Conservation (phyloP, 2,797 vertebrate species). For the Lithobates pipiens region DNA sequence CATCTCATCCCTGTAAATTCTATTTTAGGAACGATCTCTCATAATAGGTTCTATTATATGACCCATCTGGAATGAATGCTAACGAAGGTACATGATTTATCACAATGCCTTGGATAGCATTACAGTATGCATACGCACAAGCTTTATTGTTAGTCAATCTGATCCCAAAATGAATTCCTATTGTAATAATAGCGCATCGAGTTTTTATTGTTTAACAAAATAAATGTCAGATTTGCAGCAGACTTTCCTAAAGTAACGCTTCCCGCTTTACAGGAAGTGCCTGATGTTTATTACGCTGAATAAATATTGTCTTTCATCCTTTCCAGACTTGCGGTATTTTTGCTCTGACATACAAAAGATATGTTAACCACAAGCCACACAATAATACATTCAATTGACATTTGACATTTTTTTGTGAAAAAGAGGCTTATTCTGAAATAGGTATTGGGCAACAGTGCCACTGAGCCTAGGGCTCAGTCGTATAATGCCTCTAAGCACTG, state of each 20-base stretch:
- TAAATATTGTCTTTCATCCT: constrained; percentile 74
- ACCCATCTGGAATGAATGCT: constrained; percentile 58
- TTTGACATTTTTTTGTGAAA: background rate
- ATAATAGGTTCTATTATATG: background rate
- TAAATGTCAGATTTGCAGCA: constrained; percentile 73
- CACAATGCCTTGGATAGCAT: constrained; percentile 67
- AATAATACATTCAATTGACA: constrained; percentile 15
- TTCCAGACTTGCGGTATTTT: constrained; percentile 63
- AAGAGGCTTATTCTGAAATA: background rate
- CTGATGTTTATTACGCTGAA: constrained; percentile 70
- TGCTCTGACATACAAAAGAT: constrained; percentile 65
- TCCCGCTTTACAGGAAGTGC: constrained; percentile 71
- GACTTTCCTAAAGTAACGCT: constrained; percentile 63
- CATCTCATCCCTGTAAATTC: background rate
- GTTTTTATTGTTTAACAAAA: constrained; percentile 74
- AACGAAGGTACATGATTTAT: constrained; percentile 60
- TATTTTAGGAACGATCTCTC: constrained; percentile 5
- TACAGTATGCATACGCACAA: constrained; percentile 68
- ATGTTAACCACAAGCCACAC: constrained; percentile 19
- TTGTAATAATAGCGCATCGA: constrained; percentile 74
- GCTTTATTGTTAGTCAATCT: constrained; percentile 71
- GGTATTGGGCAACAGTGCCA: too few relatives aligned
- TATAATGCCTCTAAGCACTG: background rate
- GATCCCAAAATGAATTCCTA: constrained; percentile 72
- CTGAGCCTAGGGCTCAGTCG: background rate